Percentiles rank a stretch among this genome's conserved stretches.
phyloP scores from a whole-genome alignment of 2,888 invertebrate genomes.

The Cryptus armator region DNA sequence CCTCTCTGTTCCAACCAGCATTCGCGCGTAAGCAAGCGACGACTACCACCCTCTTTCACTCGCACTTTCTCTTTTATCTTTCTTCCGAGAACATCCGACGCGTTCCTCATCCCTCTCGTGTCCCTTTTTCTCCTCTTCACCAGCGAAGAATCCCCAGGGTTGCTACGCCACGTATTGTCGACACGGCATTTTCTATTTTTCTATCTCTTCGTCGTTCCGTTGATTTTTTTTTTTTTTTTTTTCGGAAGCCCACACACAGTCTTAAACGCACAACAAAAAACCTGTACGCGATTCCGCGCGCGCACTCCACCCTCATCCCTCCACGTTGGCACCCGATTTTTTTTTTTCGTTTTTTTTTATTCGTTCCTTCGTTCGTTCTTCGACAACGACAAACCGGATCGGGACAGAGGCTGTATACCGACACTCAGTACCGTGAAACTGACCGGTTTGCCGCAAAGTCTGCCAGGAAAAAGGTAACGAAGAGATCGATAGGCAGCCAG shows the following conservation, averaged over 20 bases:
- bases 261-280: conserved; percentile 56
- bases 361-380: conserved; percentile 21
- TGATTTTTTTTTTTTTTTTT: not conserved
- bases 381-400: conserved; percentile 1
- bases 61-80: conserved; percentile 45
- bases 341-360: conserved; percentile 6
- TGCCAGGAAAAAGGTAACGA: conserved; percentile 9
- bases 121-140: conserved; percentile 29
- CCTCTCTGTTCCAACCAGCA: conserved; percentile 16
- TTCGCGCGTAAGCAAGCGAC: conserved; percentile 57
- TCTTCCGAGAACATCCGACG: conserved; percentile 45
- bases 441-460: not conserved
- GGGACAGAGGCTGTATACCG: not conserved
- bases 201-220: conserved; percentile 8
- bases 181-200: conserved; percentile 64
- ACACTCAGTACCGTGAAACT: conserved; percentile 3
- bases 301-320: conserved; percentile 23
- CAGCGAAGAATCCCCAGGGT: conserved; percentile 54
- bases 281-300: conserved; percentile 44
- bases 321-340: conserved; percentile 17
- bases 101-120: conserved; percentile 39
- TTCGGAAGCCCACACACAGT: conserved; percentile 1
- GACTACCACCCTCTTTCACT: conserved; percentile 39
- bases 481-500: not conserved
- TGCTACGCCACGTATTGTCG: conserved; percentile 63